These are phyloP conservation scores for Paracentrotus lividus DNA, from an alignment of 53 echinoderm and acorn worm genomes.

Conservation along the genomic window DNA sequence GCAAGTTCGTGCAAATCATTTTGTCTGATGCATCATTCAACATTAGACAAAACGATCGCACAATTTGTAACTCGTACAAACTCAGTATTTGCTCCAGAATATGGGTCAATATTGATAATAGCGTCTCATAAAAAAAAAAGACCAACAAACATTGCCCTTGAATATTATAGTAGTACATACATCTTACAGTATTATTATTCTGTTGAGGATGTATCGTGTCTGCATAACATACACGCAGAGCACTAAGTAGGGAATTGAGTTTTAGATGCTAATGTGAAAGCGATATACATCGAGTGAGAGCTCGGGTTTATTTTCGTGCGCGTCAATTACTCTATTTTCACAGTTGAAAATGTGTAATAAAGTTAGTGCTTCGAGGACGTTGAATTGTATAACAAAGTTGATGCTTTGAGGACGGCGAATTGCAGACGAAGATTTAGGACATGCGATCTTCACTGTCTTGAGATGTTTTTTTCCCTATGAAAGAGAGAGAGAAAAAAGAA, in stretches of 20 bases:
- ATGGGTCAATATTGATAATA: too few species aligned
- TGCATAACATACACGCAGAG: background rate
- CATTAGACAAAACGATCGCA: too few species aligned
- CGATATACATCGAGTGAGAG: conserved; percentile 26
- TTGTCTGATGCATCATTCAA: too few species aligned
- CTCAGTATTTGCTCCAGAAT: too few species aligned
- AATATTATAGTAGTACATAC: too few species aligned
- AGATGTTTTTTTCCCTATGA: background rate
- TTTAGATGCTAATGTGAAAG: conserved; percentile 56
- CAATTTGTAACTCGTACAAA: too few species aligned
- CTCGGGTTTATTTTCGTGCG: conserved; percentile 15
- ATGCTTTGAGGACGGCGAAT: background rate
- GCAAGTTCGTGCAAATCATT: too few species aligned
- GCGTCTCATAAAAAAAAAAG: too few species aligned
- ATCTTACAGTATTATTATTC: too few species aligned
- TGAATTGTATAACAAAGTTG: conserved; percentile 21
- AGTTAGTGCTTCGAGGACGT: background rate
- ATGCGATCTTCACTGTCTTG: background rate
- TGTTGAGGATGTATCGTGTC: background rate
- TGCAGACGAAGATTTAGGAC: background rate
- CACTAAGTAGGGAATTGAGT: conserved; percentile 36
- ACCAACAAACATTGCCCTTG: too few species aligned
- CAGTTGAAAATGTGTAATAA: background rate
- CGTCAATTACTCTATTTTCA: conserved; percentile 36
- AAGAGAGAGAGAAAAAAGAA: background rate